These are phyloP conservation scores for Leucophenga montana DNA, from an alignment of 2,888 invertebrate genomes.

Conservation along the genomic window DNA sequence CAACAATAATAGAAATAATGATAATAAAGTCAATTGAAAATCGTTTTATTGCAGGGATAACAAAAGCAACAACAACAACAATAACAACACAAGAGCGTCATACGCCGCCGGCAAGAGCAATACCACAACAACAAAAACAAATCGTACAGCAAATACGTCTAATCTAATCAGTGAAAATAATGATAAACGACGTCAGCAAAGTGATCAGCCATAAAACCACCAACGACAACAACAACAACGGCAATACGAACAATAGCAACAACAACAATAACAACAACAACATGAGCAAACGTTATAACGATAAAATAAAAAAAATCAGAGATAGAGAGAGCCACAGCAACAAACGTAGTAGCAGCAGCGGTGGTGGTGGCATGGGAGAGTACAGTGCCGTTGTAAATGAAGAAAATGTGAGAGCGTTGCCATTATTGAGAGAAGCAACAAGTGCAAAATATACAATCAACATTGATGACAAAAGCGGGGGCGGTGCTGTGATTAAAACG, in stretches of 20 bases:
- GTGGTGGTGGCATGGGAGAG: background rate
- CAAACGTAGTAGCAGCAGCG: background rate
- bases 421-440: background rate
- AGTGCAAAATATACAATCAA: background rate
- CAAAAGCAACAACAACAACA: background rate
- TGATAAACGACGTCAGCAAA: conserved; percentile 27
- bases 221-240: background rate
- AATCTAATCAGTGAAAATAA: conserved; percentile 24
- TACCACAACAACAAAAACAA: conserved; percentile 11
- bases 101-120: conserved; percentile 7
- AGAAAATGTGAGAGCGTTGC: background rate
- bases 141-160: background rate
- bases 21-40: conserved; percentile 6
- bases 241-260: background rate
- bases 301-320: background rate
- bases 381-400: background rate
- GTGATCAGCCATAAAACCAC: conserved; percentile 9
- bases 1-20: conserved; percentile 1
- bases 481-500: conserved; percentile 28
- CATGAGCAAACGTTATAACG: background rate
- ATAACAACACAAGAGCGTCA: background rate
- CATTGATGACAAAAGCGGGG: background rate
- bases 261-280: background rate
- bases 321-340: background rate
- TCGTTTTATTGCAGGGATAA: background rate